These are phyloP conservation scores for Antheraea pernyi DNA, from an alignment of 1,140 invertebrate species.

Conservation along the genomic window DNA sequence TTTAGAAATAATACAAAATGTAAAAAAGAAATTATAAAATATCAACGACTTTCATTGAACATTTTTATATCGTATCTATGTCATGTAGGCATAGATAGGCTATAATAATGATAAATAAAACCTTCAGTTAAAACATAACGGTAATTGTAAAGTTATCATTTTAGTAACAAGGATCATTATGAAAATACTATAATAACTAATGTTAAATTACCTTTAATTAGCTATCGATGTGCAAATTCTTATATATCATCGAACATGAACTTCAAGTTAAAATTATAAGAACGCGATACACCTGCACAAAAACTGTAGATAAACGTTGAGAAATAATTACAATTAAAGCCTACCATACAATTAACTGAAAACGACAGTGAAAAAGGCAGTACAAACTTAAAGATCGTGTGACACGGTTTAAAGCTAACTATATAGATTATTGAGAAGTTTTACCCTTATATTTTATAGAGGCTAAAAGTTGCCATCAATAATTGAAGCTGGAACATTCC, in stretches of 20 bases:
- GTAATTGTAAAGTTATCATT: no score
- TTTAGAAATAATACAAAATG: no score
- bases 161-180: neutral
- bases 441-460: constrained; percentile 62
- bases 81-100: no score
- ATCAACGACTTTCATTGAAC: no score
- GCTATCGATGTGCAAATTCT: neutral
- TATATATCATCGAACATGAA: neutral
- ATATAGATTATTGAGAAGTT: constrained; percentile 53
- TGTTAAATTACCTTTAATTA: neutral
- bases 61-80: no score
- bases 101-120: no score
- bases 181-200: neutral
- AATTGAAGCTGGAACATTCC: constrained; percentile 64
- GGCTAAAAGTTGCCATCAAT: constrained; percentile 71
- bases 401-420: constrained; percentile 54
- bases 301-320: neutral
- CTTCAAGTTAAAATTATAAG: neutral
- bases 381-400: neutral
- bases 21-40: no score
- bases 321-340: neutral
- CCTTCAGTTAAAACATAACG: no score
- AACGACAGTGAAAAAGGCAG: neutral
- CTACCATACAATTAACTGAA: neutral
- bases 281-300: neutral